Conservation (phyloP, 30 jellyfish, hydroid and myxozoan species). For the Aurelia aurita complex sp. Pacific region DNA sequence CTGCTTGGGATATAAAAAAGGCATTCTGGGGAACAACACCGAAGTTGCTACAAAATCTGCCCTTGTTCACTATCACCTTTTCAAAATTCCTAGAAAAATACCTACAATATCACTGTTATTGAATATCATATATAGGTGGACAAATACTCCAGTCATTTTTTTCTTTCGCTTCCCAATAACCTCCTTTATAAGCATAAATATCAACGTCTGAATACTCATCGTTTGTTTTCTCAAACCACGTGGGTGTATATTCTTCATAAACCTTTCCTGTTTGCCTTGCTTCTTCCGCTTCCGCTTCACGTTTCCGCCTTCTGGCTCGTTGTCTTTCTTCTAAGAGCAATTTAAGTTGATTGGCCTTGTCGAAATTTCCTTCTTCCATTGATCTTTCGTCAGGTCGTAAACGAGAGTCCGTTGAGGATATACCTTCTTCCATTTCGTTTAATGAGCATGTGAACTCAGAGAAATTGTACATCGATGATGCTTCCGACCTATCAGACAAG, state of each 20-base stretch:
- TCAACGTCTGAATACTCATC: constrained; percentile 82
- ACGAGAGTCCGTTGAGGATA: constrained; percentile 95
- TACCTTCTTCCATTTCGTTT: constrained; percentile 75
- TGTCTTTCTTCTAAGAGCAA: constrained; percentile 82
- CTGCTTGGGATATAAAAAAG: too few species aligned
- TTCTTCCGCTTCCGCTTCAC: constrained; percentile 85
- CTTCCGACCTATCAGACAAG: constrained; percentile 63
- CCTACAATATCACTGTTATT: not conserved
- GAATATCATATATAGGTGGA: constrained; percentile 78
- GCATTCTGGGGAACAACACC: too few species aligned
- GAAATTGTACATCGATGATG: constrained; percentile 90
- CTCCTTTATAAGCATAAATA: constrained; percentile 93
- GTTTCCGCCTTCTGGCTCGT: constrained; percentile 81
- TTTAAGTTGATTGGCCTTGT: constrained; percentile 89
- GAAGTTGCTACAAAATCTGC: too few species aligned
- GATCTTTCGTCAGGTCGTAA: constrained; percentile 89
- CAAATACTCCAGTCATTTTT: constrained; percentile 88
- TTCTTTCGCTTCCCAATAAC: constrained; percentile 99
- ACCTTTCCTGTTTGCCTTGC: constrained; percentile 85
- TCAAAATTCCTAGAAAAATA: not conserved
- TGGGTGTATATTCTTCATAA: constrained; percentile 90
- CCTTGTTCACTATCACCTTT: too few species aligned
- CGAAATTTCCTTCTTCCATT: constrained; percentile 97
- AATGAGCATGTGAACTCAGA: constrained; percentile 95
- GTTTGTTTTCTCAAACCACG: constrained; percentile 92